Evolutionary conservation across 2,888 invertebrate genomes (phyloP).

Genomic region (Tuberolachnus salignus): DNA sequence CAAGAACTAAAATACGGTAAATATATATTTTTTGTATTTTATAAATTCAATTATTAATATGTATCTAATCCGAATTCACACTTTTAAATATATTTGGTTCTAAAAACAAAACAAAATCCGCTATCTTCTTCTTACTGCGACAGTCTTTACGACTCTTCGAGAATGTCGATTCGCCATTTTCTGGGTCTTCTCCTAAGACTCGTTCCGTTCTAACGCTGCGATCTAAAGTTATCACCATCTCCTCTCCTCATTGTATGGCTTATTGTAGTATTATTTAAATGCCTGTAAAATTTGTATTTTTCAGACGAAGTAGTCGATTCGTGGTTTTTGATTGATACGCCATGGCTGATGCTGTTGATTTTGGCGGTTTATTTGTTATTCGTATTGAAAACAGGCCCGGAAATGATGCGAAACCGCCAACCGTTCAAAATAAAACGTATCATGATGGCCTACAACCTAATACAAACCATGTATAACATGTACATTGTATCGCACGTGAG

Average conservation of each 20-base stretch:
- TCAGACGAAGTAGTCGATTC: slow-evolving; percentile 71
- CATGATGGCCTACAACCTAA: slow-evolving; percentile 74
- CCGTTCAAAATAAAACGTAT: slow-evolving; percentile 65
- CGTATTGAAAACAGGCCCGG: slow-evolving; percentile 74
- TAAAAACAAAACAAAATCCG: too few relatives aligned
- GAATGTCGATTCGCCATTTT: too few relatives aligned
- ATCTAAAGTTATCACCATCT: too few relatives aligned
- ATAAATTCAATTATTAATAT: neutral
- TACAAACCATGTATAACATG: slow-evolving; percentile 83
- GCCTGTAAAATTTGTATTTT: slow-evolving; percentile 59
- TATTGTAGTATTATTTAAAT: too few relatives aligned
- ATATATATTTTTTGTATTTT: neutral
- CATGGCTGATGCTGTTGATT: slow-evolving; percentile 69
- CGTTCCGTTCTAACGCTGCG: too few relatives aligned
- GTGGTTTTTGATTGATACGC: slow-evolving; percentile 72
- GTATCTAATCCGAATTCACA: too few relatives aligned
- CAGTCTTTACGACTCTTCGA: too few relatives aligned
- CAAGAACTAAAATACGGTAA: slow-evolving; percentile 46
- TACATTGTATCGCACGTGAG: slow-evolving; percentile 67
- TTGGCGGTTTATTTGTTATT: slow-evolving; percentile 72
- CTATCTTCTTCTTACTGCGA: too few relatives aligned
- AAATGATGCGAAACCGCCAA: slow-evolving; percentile 66
- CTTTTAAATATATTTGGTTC: too few relatives aligned
- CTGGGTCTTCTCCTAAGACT: too few relatives aligned
- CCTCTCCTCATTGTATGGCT: too few relatives aligned